Conservation (phyloP, 2,888 invertebrate genomes). For the Carpatolechia fugitivella region DNA sequence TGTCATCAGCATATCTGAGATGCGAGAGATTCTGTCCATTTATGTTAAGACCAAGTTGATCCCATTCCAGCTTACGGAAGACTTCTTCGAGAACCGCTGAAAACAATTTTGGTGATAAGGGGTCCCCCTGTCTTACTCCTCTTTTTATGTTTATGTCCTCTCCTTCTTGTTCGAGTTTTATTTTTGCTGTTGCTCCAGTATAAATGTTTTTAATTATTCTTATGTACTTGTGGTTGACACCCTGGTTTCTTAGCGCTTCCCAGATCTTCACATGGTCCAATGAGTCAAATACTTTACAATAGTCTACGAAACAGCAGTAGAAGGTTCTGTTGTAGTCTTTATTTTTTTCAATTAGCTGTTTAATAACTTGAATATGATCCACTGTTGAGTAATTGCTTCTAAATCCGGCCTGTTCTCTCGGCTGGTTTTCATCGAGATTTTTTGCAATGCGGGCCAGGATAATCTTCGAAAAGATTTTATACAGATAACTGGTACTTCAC, state of each 20-base stretch:
- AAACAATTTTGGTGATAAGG: constrained; percentile 8
- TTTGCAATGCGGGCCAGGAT: constrained; percentile 9
- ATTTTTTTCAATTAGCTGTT: constrained; percentile 17
- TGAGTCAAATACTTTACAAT: constrained; percentile 22
- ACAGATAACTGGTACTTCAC: not conserved
- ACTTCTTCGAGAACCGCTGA: not conserved
- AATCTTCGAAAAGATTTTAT: constrained; percentile 20
- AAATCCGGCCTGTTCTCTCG: constrained; percentile 18
- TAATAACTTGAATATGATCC: constrained; percentile 16
- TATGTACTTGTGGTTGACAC: constrained; percentile 15
- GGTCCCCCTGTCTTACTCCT: constrained; percentile 19
- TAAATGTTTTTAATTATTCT: constrained; percentile 18
- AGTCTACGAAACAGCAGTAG: constrained; percentile 24
- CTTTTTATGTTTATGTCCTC: constrained; percentile 10
- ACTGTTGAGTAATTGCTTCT: constrained; percentile 13
- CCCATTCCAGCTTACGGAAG: no score
- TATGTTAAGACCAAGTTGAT: no score
- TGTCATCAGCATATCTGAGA: constrained; percentile 28
- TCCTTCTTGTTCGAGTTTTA: constrained; percentile 18
- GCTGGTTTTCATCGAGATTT: constrained; percentile 16
- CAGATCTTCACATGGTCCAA: constrained; percentile 21
- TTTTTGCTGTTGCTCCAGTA: constrained; percentile 2
- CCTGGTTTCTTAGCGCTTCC: constrained; percentile 18
- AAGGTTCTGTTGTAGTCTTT: constrained; percentile 16
- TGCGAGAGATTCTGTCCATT: no score